Percentiles rank a stretch among this genome's conserved stretches.
Conservation (phyloP, 2,797 vertebrate species). For the Adrianichthys oophorus region DNA sequence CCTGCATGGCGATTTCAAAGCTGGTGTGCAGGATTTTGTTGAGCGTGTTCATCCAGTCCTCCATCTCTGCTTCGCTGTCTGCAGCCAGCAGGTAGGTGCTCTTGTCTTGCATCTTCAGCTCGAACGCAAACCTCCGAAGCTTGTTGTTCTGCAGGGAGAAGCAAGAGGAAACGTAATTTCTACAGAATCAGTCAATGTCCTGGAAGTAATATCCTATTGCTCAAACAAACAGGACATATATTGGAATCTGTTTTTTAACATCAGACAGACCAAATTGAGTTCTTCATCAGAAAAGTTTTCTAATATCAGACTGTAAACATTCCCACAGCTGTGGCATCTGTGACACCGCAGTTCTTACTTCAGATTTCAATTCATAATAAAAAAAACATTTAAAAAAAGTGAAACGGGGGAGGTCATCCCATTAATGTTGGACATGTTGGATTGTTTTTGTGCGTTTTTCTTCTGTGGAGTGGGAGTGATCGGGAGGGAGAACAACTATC, state of each 20-base stretch:
- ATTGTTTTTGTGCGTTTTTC: constrained; percentile 37
- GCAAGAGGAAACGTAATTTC: not conserved
- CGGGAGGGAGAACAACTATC: constrained; percentile 42
- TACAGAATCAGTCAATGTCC: not conserved
- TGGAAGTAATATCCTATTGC: not conserved
- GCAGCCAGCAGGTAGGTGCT: constrained; percentile 94
- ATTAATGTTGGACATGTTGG: constrained; percentile 23
- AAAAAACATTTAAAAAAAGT: constrained; percentile 6
- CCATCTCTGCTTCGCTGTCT: constrained; percentile 94
- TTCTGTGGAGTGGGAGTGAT: constrained; percentile 43
- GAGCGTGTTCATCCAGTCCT: constrained; percentile 93
- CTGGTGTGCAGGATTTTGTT: constrained; percentile 97
- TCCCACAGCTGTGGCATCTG: constrained; percentile 7
- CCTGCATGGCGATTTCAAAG: constrained; percentile 97
- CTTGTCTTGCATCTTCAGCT: constrained; percentile 99
- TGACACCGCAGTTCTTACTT: not conserved
- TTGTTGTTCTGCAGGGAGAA: constrained; percentile 86
- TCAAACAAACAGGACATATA: too few species aligned
- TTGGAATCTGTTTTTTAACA: not conserved
- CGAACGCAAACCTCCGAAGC: constrained; percentile 93
- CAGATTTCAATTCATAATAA: constrained; percentile 21
- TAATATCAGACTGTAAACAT: constrained; percentile 22
- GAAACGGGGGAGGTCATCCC: constrained; percentile 4
- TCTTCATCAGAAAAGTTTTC: constrained; percentile 32
- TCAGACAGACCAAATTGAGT: constrained; percentile 25